Conservation (phyloP, 2,797 vertebrate genomes). For the Microhierax caerulescens region DNA sequence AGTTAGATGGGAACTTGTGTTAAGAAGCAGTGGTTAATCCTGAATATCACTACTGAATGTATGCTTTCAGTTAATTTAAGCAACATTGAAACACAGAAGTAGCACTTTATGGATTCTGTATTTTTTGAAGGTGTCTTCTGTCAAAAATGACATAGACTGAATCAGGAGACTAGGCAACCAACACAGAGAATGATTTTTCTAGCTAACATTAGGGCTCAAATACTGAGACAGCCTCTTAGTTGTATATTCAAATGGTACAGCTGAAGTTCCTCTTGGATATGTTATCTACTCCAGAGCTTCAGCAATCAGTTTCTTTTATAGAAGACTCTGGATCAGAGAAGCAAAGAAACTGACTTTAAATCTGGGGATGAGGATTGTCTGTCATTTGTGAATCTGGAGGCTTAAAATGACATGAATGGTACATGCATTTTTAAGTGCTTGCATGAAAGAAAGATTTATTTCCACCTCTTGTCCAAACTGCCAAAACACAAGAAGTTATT, state of each 20-base stretch:
- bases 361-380: neutral
- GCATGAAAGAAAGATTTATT: neutral
- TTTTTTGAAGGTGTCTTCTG: neutral
- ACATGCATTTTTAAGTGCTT: neutral
- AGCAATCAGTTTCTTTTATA: neutral
- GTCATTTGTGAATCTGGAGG: neutral
- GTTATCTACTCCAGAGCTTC: neutral
- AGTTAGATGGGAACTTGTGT: neutral
- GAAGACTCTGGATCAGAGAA: neutral
- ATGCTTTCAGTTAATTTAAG: neutral
- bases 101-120: neutral
- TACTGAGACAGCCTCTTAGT: neutral
- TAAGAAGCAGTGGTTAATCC: neutral
- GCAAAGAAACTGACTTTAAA: neutral
- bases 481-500: neutral
- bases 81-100: neutral
- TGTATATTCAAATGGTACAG: neutral
- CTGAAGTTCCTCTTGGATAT: neutral
- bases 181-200: neutral
- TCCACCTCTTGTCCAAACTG: neutral
- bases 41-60: neutral
- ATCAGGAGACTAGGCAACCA: neutral
- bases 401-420: neutral
- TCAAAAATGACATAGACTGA: neutral
- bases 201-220: neutral